These are phyloP conservation scores for Brachyhypopomus occidentalis DNA, from an alignment of 2,113 vertebrate species.

Conservation along the genomic window DNA sequence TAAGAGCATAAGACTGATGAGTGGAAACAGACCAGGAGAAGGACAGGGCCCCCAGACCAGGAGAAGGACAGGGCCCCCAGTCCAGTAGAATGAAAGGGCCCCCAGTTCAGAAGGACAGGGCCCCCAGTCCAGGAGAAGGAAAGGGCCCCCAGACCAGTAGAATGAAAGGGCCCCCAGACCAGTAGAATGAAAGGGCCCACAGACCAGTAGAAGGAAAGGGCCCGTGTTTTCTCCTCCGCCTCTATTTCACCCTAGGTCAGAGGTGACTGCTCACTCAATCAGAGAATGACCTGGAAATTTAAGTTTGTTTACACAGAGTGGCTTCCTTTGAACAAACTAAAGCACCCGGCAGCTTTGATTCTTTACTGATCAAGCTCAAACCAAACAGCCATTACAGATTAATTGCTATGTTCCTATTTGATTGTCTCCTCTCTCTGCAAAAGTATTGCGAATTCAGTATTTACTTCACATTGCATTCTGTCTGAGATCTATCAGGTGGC, in stretches of 20 bases:
- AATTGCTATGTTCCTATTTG: neutral
- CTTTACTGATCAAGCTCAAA: slow-evolving; percentile 1
- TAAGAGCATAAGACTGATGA: neutral
- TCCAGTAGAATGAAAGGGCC: neutral
- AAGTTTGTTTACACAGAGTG: slow-evolving; percentile 22
- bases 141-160: neutral
- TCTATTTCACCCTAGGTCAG: slow-evolving; percentile 20
- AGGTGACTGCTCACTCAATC: slow-evolving; percentile 23
- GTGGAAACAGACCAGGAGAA: neutral
- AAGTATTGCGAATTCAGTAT: neutral
- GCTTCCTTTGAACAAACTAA: slow-evolving; percentile 21
- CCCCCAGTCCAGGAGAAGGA: neutral
- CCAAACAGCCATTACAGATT: neutral
- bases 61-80: neutral
- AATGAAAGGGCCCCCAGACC: neutral
- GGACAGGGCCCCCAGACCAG: neutral
- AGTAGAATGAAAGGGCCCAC: neutral
- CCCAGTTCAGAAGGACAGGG: too few relatives aligned
- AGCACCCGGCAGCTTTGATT: slow-evolving; percentile 12
- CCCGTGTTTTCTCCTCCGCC: slow-evolving; percentile 1
- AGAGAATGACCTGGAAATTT: slow-evolving; percentile 26
- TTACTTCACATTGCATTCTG: neutral
- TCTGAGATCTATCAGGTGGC: neutral
- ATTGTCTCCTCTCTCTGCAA: neutral
- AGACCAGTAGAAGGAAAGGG: too few relatives aligned